Base-by-base conservation (phyloP, 2,888 invertebrate genomes). In the Ennomos erosarius region DNA sequence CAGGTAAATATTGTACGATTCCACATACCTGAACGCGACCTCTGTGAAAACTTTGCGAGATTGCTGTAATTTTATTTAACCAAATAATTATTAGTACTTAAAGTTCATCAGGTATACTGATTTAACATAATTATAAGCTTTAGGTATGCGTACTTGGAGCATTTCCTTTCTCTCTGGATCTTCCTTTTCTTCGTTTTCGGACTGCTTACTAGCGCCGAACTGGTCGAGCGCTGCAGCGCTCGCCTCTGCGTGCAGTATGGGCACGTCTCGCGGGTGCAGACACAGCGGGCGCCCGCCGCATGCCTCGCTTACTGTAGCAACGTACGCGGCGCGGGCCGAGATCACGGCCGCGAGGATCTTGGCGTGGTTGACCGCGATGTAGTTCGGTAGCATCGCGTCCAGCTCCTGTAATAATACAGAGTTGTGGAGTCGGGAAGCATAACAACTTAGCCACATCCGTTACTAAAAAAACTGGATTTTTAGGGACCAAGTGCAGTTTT, bases 351-450 rank as follows among this genome's bases (percentile, higher is more conserved):
- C 66, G n/a, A 69, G 63, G 8, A 74, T 59, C 58, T 78, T 80
- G 1, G 62, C 66, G 12, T 75, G 68, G 59, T 80, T 80, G 40
- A 73, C 60, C 40, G 68, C 58, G n/a, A 60, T 43, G 55, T 73
- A 72, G 10, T 64, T 48, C 1, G 64, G 26, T n/a, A 76, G 57
- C 16, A 57, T 55, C 1, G 57, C 67, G 1, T 74, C 68, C 39
- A 80, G 55, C 33, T 78, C 78, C 80, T 80, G 59, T 2, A 61
- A 60, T 36, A 64, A 16, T 8, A 16, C 13, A 9, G 66, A 51
- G 12, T 10, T 0, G 12, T 13, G 10, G 46, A 4, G 45, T 35
- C 12, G 6, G 10, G 36, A n/a, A 2, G 26, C 26, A 26, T 6
- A 26, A 26, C 26, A 6, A 26, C 26, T 26, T 6, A 26, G 26